A percentile compares a stretch with the other conserved stretches of the same genome.
These are phyloP conservation scores for Automeris io DNA, from an alignment of 2,888 invertebrate species.

Conservation along the genomic window DNA sequence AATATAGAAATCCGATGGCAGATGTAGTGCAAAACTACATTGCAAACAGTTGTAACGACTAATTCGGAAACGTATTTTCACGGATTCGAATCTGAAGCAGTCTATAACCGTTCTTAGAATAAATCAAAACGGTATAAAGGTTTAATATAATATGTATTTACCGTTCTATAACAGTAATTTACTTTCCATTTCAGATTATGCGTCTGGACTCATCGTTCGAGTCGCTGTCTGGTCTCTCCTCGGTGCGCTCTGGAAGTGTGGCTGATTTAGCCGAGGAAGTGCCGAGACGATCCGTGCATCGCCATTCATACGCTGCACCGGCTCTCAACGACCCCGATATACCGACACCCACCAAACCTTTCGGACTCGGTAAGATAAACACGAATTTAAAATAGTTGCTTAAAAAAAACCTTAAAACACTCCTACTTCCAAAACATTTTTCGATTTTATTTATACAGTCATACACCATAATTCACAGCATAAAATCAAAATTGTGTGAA, in stretches of 20 bases:
- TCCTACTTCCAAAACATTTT: slow-evolving; percentile 38
- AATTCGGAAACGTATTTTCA: no score
- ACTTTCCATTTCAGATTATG: slow-evolving; percentile 77
- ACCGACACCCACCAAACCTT: slow-evolving; percentile 83
- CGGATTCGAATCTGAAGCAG: no score
- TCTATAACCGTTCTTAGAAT: no score
- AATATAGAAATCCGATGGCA: no score
- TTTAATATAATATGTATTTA: no score
- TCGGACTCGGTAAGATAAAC: slow-evolving; percentile 90
- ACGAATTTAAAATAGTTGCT: no score
- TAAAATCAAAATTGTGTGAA: neutral
- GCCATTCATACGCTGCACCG: slow-evolving; percentile 78
- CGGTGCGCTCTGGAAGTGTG: slow-evolving; percentile 89
- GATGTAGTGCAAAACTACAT: no score
- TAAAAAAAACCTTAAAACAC: no score
- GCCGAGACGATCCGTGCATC: slow-evolving; percentile 46
- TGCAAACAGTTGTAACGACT: no score
- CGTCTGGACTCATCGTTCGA: slow-evolving; percentile 88
- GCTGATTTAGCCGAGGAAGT: slow-evolving; percentile 86
- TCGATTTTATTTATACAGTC: slow-evolving; percentile 1
- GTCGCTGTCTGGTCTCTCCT: slow-evolving; percentile 80
- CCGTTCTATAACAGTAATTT: no score
- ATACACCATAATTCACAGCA: neutral
- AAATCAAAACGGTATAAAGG: no score
- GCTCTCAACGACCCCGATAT: slow-evolving; percentile 71